Base-by-base conservation (phyloP, 2,113 vertebrate genomes). In the Xiphophorus couchianus region DNA sequence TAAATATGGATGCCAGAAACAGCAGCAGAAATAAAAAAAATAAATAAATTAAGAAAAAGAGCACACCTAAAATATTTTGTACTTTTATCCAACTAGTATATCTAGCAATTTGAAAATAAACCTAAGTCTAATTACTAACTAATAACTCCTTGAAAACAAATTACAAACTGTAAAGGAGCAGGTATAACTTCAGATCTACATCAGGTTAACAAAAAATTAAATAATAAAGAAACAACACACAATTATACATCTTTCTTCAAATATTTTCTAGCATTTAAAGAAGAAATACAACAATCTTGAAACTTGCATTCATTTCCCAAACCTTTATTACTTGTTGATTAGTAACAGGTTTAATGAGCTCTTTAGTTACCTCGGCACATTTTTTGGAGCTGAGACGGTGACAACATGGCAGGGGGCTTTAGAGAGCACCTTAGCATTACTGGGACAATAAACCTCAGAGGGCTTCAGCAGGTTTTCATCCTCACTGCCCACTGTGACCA, bases 401-500 rank as follows among this genome's bases (percentile, higher is more conserved):
- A 94, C 63, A 48, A 93, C 85, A 0, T 85, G 85, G 28, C 69
- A 0, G 15, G 88, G 35, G 9, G 7, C 1, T 3, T 7, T 25
- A n/a, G 71, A n/a, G 19, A 10, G 22, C 0, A 5, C 30, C 5
- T 12, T 4, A 0, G 4, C 0, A 1, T 81, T 65, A 42, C 14
- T 42, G 39, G 66, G 64, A 28, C 7, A 29, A 83, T 92, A 95
- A 8, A 92, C 89, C 1, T 28, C 28, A 2, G 76, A 84, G 25
- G 95, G 92, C 58, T 90, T 90, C 73, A 98, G 83, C 13, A 96
- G 78, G 0, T 66, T 84, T 88, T 97, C 96, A 72, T 96, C 95
- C 1, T 89, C 78, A 60, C 89, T 94, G 54, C 80, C 79, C 28
- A 98, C 95, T 0, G 72, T 93, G 67, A 95, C 95, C 82, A 97